Conservation (phyloP, 2,888 invertebrate genomes). For the Ophion costatus region DNA sequence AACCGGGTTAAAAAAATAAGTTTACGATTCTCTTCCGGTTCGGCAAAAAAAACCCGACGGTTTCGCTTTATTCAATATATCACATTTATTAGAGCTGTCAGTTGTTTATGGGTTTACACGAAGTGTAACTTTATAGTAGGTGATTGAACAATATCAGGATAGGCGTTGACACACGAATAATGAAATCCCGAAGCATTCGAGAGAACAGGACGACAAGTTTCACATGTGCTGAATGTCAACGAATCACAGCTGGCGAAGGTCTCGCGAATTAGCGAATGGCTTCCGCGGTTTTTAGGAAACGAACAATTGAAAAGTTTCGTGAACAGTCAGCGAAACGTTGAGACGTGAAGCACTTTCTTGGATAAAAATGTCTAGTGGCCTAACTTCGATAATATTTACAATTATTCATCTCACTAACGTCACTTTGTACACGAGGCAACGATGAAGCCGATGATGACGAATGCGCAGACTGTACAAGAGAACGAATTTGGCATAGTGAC, state of each 20-base stretch:
- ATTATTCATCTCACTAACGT: conserved; percentile 3
- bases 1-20: not conserved
- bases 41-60: not conserved
- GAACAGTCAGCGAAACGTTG: not conserved
- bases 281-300: not conserved
- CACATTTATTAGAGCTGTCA: conserved; percentile 52
- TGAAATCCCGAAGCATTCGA: conserved; percentile 7
- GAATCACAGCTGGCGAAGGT: no score
- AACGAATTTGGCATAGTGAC: not conserved
- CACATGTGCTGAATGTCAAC: no score
- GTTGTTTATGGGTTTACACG: conserved; percentile 15
- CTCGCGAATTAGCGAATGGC: no score
- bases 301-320: not conserved
- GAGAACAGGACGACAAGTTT: not conserved
- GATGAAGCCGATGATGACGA: not conserved
- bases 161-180: conserved; percentile 4
- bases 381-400: conserved; percentile 28
- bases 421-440: not conserved
- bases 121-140: conserved; percentile 19
- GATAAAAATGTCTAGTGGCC: conserved; percentile 9
- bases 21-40: not conserved
- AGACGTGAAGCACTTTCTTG: not conserved
- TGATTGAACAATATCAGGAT: conserved; percentile 10
- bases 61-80: conserved; percentile 22
- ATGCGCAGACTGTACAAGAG: not conserved